Conservation (phyloP, 2,113 vertebrate genomes). For the Pardalotus punctatus region DNA sequence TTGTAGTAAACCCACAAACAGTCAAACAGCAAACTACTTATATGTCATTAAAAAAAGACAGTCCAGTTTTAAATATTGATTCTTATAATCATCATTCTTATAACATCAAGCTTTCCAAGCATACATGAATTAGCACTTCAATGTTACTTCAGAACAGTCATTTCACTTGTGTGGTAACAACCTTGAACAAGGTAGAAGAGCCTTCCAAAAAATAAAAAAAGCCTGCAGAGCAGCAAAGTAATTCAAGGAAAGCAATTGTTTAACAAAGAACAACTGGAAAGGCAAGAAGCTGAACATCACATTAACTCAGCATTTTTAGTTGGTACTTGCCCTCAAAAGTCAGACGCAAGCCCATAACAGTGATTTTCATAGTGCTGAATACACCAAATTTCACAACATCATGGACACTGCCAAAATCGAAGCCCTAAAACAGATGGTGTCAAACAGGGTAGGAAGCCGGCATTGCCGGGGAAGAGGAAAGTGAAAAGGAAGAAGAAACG, state of each 20-base stretch:
- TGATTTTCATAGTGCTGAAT: not conserved
- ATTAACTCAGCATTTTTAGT: not conserved
- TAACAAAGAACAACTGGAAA: not conserved
- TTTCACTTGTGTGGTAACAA: not conserved
- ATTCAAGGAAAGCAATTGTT: not conserved
- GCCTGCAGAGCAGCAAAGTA: not conserved
- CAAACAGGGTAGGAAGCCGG: not conserved
- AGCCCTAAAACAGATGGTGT: not conserved
- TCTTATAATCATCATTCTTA: not conserved
- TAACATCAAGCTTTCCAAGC: not conserved
- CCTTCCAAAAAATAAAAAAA: not conserved
- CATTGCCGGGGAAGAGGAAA: not conserved
- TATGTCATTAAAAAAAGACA: rapidly evolving
- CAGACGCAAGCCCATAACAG: rapidly evolving
- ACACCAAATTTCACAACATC: not conserved
- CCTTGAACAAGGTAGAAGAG: rapidly evolving
- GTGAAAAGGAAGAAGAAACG: not conserved
- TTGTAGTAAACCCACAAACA: not conserved
- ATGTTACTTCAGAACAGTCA: not conserved
- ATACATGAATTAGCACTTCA: not conserved
- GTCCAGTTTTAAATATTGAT: not conserved
- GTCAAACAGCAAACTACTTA: not conserved
- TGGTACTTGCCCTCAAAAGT: not conserved
- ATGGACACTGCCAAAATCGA: rapidly evolving
- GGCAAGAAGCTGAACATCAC: not conserved